Conservation (phyloP, 2,113 vertebrate genomes). For the Tringa solitaria region DNA sequence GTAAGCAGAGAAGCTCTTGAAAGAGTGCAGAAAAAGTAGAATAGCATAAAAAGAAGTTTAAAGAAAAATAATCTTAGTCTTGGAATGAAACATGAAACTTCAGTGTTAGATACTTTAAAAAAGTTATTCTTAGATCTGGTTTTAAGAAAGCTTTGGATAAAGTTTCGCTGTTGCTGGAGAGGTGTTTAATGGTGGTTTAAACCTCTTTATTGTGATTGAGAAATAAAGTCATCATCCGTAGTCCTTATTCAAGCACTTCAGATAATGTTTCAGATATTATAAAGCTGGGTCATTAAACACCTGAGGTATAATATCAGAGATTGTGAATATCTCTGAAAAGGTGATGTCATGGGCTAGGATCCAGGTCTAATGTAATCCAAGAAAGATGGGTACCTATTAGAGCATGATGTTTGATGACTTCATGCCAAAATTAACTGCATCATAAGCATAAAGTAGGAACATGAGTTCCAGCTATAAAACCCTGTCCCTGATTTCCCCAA, state of each 20-base stretch:
- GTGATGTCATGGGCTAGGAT: background rate
- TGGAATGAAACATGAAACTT: background rate
- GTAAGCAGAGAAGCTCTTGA: background rate
- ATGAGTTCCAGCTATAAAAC: background rate
- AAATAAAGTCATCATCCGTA: background rate
- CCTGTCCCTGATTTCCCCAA: background rate
- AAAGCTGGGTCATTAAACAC: background rate
- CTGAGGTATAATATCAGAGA: background rate
- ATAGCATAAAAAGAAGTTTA: background rate
- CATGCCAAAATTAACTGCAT: background rate
- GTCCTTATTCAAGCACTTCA: background rate
- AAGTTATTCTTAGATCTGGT: background rate
- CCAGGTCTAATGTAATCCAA: background rate
- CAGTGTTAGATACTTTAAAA: background rate
- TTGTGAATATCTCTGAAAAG: background rate
- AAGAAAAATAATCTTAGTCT: background rate
- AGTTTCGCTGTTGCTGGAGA: background rate
- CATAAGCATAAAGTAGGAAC: background rate
- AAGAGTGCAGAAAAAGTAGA: background rate
- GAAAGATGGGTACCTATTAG: background rate
- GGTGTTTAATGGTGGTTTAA: background rate
- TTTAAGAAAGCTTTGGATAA: background rate
- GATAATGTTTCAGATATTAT: background rate
- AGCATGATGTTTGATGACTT: background rate
- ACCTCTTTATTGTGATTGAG: background rate